Conservation (phyloP, 2,113 vertebrate species). For the Cyprinus carpio region DNA sequence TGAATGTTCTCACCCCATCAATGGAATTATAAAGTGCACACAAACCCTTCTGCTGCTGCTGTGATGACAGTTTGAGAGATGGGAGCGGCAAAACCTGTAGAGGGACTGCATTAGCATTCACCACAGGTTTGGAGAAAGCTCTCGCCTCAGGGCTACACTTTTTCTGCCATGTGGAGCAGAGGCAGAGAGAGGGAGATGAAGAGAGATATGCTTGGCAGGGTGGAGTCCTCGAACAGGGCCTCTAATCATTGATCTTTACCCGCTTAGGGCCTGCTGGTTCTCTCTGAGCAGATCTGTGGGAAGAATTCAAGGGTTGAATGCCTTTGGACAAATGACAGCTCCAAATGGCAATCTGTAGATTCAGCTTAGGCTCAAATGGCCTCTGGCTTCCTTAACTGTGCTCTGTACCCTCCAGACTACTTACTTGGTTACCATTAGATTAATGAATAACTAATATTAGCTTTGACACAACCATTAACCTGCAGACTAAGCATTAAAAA, state of each 20-base stretch:
- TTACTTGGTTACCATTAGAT: conserved; percentile 23
- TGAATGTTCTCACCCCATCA: conserved; percentile 15
- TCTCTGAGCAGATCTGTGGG: conserved; percentile 17
- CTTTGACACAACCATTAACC: not conserved
- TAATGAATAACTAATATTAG: not conserved
- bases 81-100: not conserved
- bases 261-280: not conserved
- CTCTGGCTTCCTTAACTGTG: conserved; percentile 11
- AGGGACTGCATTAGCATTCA: conserved; percentile 30
- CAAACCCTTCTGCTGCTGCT: not conserved
- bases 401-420: not conserved
- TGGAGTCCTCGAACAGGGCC: not conserved
- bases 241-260: conserved; percentile 24
- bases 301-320: conserved; percentile 33
- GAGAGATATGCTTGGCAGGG: conserved; percentile 27
- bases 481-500: not conserved
- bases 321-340: conserved; percentile 18
- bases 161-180: conserved; percentile 31
- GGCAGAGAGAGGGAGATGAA: conserved; percentile 18
- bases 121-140: conserved; percentile 22
- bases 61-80: conserved; percentile 32
- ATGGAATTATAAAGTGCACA: not conserved
- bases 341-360: not conserved
- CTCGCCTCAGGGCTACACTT: conserved; percentile 40
- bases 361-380: conserved; percentile 9